Evolutionary conservation across 2,888 invertebrate species (phyloP).

Genomic region (Clivina fossor): DNA sequence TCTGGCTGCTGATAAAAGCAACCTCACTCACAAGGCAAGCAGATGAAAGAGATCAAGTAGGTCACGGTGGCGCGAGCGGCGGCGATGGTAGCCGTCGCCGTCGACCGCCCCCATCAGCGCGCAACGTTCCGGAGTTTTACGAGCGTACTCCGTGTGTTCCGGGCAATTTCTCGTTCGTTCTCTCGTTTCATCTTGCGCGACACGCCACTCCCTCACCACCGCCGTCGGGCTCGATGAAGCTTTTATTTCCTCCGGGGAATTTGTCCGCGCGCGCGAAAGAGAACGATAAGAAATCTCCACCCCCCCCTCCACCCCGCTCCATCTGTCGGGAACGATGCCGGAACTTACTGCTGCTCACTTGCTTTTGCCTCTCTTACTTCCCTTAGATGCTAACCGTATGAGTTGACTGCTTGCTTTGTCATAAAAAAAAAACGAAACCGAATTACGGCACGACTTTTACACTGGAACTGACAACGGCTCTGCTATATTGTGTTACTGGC

Average conservation of each 20-base stretch:
- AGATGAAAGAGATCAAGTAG: constrained; percentile 43
- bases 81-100: too few relatives aligned
- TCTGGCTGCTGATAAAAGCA: constrained; percentile 1
- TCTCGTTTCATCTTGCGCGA: too few relatives aligned
- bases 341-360: constrained; percentile 7
- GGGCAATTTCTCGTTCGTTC: constrained; percentile 51
- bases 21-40: background rate
- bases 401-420: too few relatives aligned
- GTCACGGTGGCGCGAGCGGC: too few relatives aligned
- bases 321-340: constrained; percentile 22
- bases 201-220: constrained; percentile 27
- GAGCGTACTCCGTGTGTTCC: constrained; percentile 49
- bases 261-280: constrained; percentile 38
- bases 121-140: constrained; percentile 47
- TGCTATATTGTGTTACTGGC: too few relatives aligned
- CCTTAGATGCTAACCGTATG: too few relatives aligned
- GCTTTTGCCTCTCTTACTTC: too few relatives aligned
- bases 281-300: constrained; percentile 31
- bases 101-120: too few relatives aligned
- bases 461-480: too few relatives aligned
- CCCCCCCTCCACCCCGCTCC: too few relatives aligned
- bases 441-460: constrained; percentile 29
- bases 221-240: constrained; percentile 50
- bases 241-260: constrained; percentile 53
- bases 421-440: constrained; percentile 22